phyloP scores from a whole-genome alignment of 2,888 invertebrate species.

The Sphaeridia pumilis region DNA sequence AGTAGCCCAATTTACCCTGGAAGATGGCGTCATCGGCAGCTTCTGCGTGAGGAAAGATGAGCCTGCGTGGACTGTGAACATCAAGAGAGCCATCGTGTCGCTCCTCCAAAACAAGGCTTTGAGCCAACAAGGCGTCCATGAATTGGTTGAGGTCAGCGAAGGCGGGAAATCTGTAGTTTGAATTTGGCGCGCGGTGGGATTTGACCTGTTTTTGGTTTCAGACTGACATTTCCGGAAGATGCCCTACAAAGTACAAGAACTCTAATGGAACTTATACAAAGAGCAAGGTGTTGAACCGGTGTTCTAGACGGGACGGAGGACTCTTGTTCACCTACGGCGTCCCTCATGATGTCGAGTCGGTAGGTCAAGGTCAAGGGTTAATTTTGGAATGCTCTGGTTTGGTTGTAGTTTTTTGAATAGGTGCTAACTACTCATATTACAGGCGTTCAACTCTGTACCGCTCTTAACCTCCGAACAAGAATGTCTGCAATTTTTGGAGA shows the following conservation, averaged over 20 bases:
- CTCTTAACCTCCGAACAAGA: no score
- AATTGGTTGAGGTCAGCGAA: conserved; percentile 10
- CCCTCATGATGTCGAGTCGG: conserved; percentile 9
- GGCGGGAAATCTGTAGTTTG: background rate
- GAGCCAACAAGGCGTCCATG: background rate
- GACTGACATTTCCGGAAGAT: conserved; percentile 14
- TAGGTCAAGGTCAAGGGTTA: no score
- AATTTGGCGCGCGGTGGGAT: background rate
- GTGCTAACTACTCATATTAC: no score
- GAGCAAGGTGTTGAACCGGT: conserved; percentile 7
- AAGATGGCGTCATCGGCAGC: conserved; percentile 62
- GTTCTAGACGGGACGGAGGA: conserved; percentile 10
- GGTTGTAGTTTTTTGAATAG: no score
- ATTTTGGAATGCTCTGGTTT: no score
- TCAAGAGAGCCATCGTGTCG: conserved; percentile 80
- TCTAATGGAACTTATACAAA: conserved; percentile 4
- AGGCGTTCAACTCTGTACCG: no score
- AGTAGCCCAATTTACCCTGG: conserved; percentile 35
- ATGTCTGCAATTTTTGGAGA: no score
- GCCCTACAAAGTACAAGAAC: conserved; percentile 9
- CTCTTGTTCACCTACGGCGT: conserved; percentile 5
- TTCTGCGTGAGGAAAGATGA: conserved; percentile 63
- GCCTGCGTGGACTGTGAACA: conserved; percentile 65
- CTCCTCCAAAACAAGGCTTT: conserved; percentile 49
- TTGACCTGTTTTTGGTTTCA: background rate